These are phyloP conservation scores for Spheniscus mendiculus DNA, from an alignment of 2,113 vertebrate species.

Conservation along the genomic window DNA sequence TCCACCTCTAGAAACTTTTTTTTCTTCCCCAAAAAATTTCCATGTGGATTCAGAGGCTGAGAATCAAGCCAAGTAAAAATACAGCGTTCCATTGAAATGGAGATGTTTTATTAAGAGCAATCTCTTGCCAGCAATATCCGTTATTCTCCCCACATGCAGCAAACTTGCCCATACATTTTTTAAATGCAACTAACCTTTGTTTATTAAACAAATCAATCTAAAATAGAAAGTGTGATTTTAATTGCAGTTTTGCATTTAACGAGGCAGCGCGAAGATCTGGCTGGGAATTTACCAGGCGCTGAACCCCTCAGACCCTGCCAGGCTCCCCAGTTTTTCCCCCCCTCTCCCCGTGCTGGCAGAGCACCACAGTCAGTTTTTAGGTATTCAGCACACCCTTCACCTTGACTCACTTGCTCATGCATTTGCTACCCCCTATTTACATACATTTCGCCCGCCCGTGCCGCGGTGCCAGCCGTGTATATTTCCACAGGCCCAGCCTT, in stretches of 20 bases:
- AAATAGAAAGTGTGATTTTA: background rate
- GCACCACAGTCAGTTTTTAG: background rate
- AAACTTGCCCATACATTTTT: constrained; percentile 63
- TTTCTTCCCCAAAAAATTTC: constrained; percentile 28
- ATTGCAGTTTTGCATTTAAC: background rate
- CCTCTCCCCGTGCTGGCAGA: accelerated
- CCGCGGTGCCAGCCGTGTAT: accelerated
- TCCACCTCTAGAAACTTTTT: constrained; percentile 28
- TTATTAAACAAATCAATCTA: constrained; percentile 70
- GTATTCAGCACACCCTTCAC: background rate
- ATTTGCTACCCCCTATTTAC: background rate
- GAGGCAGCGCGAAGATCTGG: accelerated
- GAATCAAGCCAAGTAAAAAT: constrained; percentile 49
- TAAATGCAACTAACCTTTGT: constrained; percentile 62
- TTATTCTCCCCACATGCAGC: constrained; percentile 55
- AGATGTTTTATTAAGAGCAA: constrained; percentile 49
- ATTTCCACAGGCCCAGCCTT: background rate
- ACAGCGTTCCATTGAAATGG: background rate
- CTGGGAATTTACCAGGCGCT: background rate
- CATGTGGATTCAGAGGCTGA: constrained; percentile 19
- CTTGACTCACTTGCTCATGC: background rate
- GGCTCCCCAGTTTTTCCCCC: background rate
- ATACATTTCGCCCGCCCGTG: accelerated
- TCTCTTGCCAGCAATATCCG: constrained; percentile 29
- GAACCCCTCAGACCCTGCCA: background rate